phyloP scores from a whole-genome alignment of 2,797 vertebrate genomes.

The Protosalanx chinensis region DNA sequence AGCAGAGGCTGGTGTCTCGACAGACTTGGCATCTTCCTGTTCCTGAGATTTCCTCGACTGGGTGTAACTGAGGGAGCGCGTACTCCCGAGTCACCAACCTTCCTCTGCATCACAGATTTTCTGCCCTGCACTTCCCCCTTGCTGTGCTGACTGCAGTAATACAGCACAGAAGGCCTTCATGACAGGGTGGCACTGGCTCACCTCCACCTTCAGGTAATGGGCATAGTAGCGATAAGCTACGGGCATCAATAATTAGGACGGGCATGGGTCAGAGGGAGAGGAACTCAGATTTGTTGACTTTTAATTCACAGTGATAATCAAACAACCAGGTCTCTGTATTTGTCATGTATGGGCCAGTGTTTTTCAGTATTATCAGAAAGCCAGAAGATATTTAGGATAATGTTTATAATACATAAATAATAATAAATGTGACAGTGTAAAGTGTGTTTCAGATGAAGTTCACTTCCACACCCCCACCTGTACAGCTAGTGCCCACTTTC shows the following conservation, averaged over 20 bases:
- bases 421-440: too few species aligned
- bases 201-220: conserved; percentile 88
- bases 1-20: conserved; percentile 19
- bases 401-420: too few species aligned
- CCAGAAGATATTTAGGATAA: too few species aligned
- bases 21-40: conserved; percentile 39
- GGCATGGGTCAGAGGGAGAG: neutral
- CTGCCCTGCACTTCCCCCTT: conserved; percentile 37
- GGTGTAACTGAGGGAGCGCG: neutral
- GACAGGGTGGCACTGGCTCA: conserved; percentile 88
- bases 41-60: neutral
- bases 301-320: too few species aligned
- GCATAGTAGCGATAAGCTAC: conserved; percentile 86
- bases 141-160: conserved; percentile 67
- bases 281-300: neutral
- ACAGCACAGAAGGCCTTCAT: conserved; percentile 86
- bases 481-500: too few species aligned
- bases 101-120: conserved; percentile 76
- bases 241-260: neutral
- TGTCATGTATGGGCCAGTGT: too few species aligned
- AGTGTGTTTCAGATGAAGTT: too few species aligned
- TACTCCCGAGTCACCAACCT: conserved; percentile 69
- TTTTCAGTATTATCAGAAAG: too few species aligned
- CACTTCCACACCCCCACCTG: too few species aligned
- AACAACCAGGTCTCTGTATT: too few species aligned